Evolutionary conservation across 1,140 invertebrate species (phyloP).

Genomic region (Onthophagus taurus): DNA sequence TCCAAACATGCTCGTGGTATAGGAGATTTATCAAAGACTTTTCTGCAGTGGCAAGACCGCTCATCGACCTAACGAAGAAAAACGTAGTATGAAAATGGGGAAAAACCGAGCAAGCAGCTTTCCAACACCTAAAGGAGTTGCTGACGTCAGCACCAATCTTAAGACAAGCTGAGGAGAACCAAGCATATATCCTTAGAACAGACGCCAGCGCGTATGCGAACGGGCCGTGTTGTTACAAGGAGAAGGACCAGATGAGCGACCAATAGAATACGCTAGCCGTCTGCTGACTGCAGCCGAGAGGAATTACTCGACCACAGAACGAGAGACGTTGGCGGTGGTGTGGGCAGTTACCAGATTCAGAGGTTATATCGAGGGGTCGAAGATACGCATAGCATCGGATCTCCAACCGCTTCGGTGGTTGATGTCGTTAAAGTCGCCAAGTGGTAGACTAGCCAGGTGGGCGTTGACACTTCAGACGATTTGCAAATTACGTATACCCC

Average conservation of each 20-base stretch:
- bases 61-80: conserved; percentile 33
- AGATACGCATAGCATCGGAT: no score
- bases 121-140: conserved; percentile 4
- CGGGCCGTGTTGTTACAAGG: conserved; percentile 35
- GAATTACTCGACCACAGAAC: conserved; percentile 35
- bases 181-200: conserved; percentile 26
- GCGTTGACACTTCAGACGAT: conserved; percentile 22
- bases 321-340: conserved; percentile 37
- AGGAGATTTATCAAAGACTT: conserved; percentile 9
- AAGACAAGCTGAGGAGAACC: conserved; percentile 22
- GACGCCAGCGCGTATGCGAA: conserved; percentile 32
- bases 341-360: no score
- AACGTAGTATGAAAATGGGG: no score
- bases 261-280: conserved; percentile 34
- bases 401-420: no score
- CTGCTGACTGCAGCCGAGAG: conserved; percentile 31
- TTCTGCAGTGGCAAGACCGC: conserved; percentile 24
- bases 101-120: no score
- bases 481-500: conserved; percentile 18
- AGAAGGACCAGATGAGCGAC: conserved; percentile 28
- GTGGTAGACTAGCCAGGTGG: no score
- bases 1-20: conserved; percentile 22
- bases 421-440: no score
- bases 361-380: no score
- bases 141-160: conserved; percentile 14